phyloP scores from a whole-genome alignment of 2,888 invertebrate genomes.

The Coronaproctus castanopsis region DNA sequence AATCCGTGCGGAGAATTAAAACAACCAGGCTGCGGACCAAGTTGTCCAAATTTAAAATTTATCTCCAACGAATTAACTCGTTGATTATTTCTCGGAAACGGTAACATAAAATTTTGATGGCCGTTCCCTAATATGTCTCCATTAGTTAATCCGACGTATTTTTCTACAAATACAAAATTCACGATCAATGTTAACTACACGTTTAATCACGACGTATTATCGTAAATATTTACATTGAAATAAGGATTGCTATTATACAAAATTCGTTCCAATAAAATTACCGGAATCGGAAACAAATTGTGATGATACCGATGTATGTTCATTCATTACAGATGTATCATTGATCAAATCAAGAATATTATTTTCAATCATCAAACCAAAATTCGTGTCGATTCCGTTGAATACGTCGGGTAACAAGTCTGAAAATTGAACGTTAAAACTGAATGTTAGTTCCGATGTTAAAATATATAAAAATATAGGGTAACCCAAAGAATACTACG shows the following conservation, averaged over 20 bases:
- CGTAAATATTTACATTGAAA: too few relatives aligned
- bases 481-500: too few relatives aligned
- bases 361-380: neutral
- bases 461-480: too few relatives aligned
- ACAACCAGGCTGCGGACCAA: slow-evolving; percentile 80
- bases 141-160: neutral
- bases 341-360: slow-evolving; percentile 8
- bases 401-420: neutral
- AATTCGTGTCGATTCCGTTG: neutral
- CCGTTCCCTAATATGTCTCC: neutral
- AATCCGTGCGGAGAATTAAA: slow-evolving; percentile 96
- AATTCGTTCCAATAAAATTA: too few relatives aligned
- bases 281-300: too few relatives aligned
- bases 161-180: too few relatives aligned
- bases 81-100: slow-evolving; percentile 5
- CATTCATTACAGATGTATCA: slow-evolving; percentile 9
- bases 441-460: too few relatives aligned
- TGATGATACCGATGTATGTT: too few relatives aligned
- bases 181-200: too few relatives aligned
- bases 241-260: too few relatives aligned
- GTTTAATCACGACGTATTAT: too few relatives aligned
- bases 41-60: slow-evolving; percentile 78
- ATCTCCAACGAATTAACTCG: slow-evolving; percentile 46
- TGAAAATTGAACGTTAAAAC: too few relatives aligned
- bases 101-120: slow-evolving; percentile 5